A percentile compares a stretch with the other conserved stretches of the same genome.
These are phyloP conservation scores for Sphyrna mokarran DNA, from an alignment of 2,113 vertebrate genomes.

Conservation along the genomic window DNA sequence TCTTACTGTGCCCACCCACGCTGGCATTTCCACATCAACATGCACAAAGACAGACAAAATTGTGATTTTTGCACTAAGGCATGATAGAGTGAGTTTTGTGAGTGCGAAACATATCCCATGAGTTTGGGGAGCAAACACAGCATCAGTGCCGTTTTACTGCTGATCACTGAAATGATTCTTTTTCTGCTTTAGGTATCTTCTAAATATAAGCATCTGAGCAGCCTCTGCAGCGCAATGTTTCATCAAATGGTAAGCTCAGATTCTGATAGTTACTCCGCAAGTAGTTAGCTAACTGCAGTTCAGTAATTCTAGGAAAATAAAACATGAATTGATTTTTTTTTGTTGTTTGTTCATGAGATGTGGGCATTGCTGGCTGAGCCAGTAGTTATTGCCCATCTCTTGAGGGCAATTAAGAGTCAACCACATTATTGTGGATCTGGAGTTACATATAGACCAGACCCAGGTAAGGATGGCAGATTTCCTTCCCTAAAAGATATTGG, in stretches of 20 bases:
- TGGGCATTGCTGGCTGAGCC: too few species aligned
- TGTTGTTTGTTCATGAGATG: too few species aligned
- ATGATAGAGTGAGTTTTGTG: neutral
- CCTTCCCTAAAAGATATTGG: too few species aligned
- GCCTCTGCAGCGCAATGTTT: slow-evolving; percentile 32
- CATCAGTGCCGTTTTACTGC: neutral
- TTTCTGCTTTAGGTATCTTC: slow-evolving; percentile 34
- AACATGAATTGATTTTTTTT: too few species aligned
- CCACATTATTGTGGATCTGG: too few species aligned
- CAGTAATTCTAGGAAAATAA: neutral
- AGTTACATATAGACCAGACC: too few species aligned
- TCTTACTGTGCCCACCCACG: too few species aligned
- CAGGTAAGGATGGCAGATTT: too few species aligned
- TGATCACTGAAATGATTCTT: neutral
- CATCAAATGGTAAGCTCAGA: slow-evolving; percentile 35
- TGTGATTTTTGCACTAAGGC: neutral
- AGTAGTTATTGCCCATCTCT: too few species aligned
- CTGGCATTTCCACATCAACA: too few species aligned
- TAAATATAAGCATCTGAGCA: slow-evolving; percentile 36
- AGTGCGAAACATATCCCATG: neutral
- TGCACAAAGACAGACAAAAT: neutral
- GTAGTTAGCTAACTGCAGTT: neutral
- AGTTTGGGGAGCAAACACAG: neutral
- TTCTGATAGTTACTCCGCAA: neutral
- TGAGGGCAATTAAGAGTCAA: too few species aligned